phyloP scores from a whole-genome alignment of 1,140 invertebrate genomes.

The Halesus radiatus region DNA sequence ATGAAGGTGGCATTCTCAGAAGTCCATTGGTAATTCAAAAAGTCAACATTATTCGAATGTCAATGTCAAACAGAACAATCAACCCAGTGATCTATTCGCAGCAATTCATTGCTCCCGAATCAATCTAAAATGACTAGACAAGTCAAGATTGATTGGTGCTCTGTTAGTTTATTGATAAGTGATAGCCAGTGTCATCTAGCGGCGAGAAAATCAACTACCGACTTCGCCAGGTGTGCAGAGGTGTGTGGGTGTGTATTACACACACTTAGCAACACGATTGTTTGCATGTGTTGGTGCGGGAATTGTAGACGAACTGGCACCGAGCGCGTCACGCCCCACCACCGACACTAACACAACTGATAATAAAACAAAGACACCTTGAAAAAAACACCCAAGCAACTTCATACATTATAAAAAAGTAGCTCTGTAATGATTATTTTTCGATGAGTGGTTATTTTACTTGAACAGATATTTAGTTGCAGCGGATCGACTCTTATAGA shows the following conservation, averaged over 20 bases:
- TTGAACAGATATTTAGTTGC: not conserved
- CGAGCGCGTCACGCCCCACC: constrained; percentile 36
- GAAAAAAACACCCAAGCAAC: not conserved
- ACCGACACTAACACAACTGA: not conserved
- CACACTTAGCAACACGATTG: constrained; percentile 1
- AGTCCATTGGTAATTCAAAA: too few species aligned
- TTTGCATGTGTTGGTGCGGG: constrained; percentile 20
- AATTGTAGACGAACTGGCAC: constrained; percentile 51
- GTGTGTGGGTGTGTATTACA: constrained; percentile 12
- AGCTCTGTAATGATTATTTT: not conserved
- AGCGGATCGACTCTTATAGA: constrained; percentile 19
- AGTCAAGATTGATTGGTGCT: not conserved
- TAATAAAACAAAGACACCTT: constrained; percentile 8
- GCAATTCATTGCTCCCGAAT: not conserved
- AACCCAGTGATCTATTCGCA: not conserved
- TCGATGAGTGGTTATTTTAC: not conserved
- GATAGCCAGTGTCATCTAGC: constrained; percentile 40
- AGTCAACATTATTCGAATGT: too few species aligned
- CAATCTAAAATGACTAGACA: not conserved
- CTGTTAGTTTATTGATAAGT: not conserved
- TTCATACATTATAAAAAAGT: not conserved
- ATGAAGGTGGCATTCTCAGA: too few species aligned
- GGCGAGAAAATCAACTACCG: constrained; percentile 5
- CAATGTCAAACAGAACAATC: too few species aligned
- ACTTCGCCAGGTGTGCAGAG: not conserved